phyloP scores from a whole-genome alignment of 2,888 invertebrate species.

The Sesia bembeciformis region DNA sequence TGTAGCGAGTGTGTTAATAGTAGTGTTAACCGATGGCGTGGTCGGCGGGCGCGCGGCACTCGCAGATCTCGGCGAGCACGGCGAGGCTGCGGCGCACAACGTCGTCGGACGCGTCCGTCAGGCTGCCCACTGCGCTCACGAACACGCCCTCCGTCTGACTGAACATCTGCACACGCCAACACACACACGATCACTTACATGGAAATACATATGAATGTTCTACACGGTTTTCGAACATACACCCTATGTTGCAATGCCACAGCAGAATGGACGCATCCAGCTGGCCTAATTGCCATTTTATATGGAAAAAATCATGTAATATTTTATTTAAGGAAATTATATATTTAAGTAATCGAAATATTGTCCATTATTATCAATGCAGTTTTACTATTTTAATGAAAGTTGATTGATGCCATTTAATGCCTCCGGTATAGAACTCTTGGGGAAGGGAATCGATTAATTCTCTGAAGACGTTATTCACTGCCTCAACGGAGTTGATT shows the following conservation, averaged over 20 bases:
- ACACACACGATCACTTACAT: not conserved
- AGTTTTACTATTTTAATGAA: too few species aligned
- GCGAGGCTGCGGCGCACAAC: conserved; percentile 95
- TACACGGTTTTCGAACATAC: not conserved
- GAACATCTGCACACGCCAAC: conserved; percentile 78
- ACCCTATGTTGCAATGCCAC: not conserved
- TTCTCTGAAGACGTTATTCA: too few species aligned
- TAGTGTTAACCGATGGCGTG: not conserved
- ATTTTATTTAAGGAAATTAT: too few species aligned
- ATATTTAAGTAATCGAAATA: too few species aligned
- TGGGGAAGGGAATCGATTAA: too few species aligned
- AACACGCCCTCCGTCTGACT: conserved; percentile 82
- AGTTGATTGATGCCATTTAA: too few species aligned
- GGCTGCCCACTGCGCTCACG: conserved; percentile 84
- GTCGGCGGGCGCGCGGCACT: conserved; percentile 20
- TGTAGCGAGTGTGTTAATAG: not conserved
- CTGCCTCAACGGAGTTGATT: too few species aligned
- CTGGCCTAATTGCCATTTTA: too few species aligned
- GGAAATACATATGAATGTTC: not conserved
- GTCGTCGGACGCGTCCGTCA: conserved; percentile 95
- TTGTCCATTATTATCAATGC: too few species aligned
- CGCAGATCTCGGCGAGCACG: conserved; percentile 88
- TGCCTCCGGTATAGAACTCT: too few species aligned
- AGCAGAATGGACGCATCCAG: too few species aligned
- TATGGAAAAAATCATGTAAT: too few species aligned